Conservation (phyloP, 2,888 invertebrate genomes). For the Leptopilina drosophilae region DNA sequence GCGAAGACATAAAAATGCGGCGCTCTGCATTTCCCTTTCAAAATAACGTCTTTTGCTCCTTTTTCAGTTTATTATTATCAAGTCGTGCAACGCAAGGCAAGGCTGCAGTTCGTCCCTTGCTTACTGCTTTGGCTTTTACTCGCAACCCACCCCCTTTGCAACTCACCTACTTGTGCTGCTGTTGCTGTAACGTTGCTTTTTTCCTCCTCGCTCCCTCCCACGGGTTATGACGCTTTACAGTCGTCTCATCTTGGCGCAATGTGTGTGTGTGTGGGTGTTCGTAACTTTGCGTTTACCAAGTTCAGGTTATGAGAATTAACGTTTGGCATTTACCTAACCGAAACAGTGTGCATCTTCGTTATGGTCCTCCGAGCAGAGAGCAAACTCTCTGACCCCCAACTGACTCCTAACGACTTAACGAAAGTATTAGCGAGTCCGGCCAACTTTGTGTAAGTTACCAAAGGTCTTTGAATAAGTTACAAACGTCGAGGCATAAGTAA, state of each 20-base stretch:
- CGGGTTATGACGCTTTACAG: slow-evolving; percentile 54
- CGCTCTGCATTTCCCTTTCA: slow-evolving; percentile 77
- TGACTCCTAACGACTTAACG: slow-evolving; percentile 37
- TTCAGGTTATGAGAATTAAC: slow-evolving; percentile 59
- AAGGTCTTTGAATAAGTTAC: neutral
- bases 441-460: slow-evolving; percentile 5
- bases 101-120: slow-evolving; percentile 50
- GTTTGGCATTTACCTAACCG: slow-evolving; percentile 49
- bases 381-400: slow-evolving; percentile 39
- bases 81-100: slow-evolving; percentile 66
- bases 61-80: slow-evolving; percentile 77
- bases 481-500: neutral
- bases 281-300: slow-evolving; percentile 67
- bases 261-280: slow-evolving; percentile 58
- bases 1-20: slow-evolving; percentile 77
- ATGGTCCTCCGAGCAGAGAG: slow-evolving; percentile 18
- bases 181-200: slow-evolving; percentile 23
- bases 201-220: slow-evolving; percentile 49
- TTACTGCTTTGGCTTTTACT: slow-evolving; percentile 48
- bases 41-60: slow-evolving; percentile 75
- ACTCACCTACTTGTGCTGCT: slow-evolving; percentile 30
- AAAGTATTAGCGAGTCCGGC: slow-evolving; percentile 10
- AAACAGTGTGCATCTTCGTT: slow-evolving; percentile 46
- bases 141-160: slow-evolving; percentile 40
- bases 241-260: slow-evolving; percentile 51